Evolutionary conservation across 2,113 vertebrate species (phyloP).

Genomic region (Saimiri boliviensis): DNA sequence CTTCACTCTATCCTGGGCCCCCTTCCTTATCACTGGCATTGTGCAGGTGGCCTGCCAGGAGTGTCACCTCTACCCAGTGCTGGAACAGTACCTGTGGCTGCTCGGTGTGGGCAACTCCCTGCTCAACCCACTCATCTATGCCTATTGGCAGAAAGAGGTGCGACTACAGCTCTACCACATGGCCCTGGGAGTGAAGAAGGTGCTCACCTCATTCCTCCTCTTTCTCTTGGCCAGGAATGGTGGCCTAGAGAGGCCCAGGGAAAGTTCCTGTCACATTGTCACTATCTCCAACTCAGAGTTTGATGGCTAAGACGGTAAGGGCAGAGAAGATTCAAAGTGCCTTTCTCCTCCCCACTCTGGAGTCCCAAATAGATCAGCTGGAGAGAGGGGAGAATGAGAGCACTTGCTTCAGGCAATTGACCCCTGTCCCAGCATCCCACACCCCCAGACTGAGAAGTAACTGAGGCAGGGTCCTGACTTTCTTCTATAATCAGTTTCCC

Average conservation of each 20-base stretch:
- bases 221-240: neutral
- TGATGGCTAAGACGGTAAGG: constrained; percentile 64
- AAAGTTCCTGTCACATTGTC: constrained; percentile 56
- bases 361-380: neutral
- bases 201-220: constrained; percentile 60
- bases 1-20: constrained; percentile 91
- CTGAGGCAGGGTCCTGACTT: constrained; percentile 10
- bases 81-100: constrained; percentile 93
- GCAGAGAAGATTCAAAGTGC: constrained; percentile 13
- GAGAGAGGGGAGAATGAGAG: neutral
- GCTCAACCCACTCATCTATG: constrained; percentile 93
- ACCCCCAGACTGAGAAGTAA: neutral
- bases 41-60: constrained; percentile 85
- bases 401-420: neutral
- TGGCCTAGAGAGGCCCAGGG: neutral
- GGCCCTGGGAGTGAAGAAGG: constrained; percentile 79
- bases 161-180: constrained; percentile 86
- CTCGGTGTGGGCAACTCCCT: constrained; percentile 92
- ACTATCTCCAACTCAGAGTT: constrained; percentile 63
- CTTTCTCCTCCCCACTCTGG: neutral
- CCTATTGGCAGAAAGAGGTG: constrained; percentile 92
- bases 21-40: constrained; percentile 89
- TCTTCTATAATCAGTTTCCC: neutral
- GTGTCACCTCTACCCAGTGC: constrained; percentile 84
- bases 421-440: neutral